A percentile compares a stretch with the other conserved stretches of the same genome.
These are phyloP conservation scores for Barbus barbus DNA, from an alignment of 2,113 vertebrate genomes.

Conservation along the genomic window DNA sequence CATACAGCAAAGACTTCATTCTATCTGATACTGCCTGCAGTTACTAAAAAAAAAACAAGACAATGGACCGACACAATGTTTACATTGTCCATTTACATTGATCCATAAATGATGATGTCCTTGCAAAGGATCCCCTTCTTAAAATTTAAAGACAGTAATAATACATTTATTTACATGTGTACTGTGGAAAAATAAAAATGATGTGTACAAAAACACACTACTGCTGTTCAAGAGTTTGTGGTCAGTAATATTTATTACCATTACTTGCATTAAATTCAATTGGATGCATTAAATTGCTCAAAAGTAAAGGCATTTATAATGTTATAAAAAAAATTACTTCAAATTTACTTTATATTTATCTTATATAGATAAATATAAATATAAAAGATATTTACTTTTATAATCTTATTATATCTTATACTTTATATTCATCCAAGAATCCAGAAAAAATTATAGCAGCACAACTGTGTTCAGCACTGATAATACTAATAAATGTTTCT, in stretches of 20 bases:
- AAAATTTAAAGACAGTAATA: not conserved
- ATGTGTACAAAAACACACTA: too few relatives aligned
- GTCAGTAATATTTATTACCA: too few relatives aligned
- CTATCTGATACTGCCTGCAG: constrained; percentile 19
- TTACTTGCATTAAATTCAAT: too few relatives aligned
- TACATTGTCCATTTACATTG: not conserved
- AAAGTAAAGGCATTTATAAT: not conserved
- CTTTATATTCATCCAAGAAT: too few relatives aligned
- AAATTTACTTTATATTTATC: too few relatives aligned
- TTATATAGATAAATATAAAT: too few relatives aligned
- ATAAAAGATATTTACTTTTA: too few relatives aligned
- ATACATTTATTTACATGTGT: not conserved
- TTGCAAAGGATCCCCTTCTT: not conserved
- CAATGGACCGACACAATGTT: not conserved
- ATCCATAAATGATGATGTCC: not conserved
- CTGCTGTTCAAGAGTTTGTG: not conserved
- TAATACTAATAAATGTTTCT: too few relatives aligned
- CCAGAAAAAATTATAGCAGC: too few relatives aligned
- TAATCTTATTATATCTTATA: too few relatives aligned
- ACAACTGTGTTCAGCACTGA: too few relatives aligned
- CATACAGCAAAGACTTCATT: constrained; percentile 33
- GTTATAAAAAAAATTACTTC: too few relatives aligned
- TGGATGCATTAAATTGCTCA: not conserved
- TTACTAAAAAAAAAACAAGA: constrained; percentile 31
- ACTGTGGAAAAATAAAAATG: not conserved